Conservation (phyloP, 2,888 invertebrate genomes). For the Diloba caeruleocephala region DNA sequence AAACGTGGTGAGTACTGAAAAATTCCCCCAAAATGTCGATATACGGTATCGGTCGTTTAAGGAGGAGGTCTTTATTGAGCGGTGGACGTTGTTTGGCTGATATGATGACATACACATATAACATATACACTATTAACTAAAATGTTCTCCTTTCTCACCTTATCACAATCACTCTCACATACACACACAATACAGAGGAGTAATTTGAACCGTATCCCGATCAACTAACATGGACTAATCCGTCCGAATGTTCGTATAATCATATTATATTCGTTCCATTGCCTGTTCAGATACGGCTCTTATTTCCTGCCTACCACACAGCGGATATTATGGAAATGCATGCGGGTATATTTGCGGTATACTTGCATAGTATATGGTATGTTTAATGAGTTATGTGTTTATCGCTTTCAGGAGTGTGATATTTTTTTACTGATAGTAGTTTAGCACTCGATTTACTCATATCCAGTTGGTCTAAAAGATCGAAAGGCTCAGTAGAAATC, state of each 20-base stretch:
- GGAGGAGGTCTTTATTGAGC: too few species aligned
- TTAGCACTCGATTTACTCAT: too few species aligned
- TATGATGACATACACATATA: too few species aligned
- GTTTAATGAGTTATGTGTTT: constrained; percentile 4
- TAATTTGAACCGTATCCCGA: constrained; percentile 24
- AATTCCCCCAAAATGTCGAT: too few species aligned
- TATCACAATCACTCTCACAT: constrained; percentile 7
- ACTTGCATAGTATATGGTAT: constrained; percentile 16
- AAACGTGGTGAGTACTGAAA: too few species aligned
- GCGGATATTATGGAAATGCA: constrained; percentile 80
- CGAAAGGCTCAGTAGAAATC: too few species aligned
- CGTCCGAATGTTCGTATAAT: constrained; percentile 45
- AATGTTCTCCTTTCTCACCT: neutral
- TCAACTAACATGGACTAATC: constrained; percentile 47
- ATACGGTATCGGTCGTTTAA: too few species aligned
- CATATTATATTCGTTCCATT: constrained; percentile 50
- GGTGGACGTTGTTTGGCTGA: too few species aligned
- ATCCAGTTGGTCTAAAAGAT: too few species aligned
- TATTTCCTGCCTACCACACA: constrained; percentile 72
- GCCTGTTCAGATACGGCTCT: constrained; percentile 55
- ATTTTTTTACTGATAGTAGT: too few species aligned
- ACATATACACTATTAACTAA: too few species aligned
- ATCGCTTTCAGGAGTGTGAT: too few species aligned
- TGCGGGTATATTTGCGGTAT: constrained; percentile 48
- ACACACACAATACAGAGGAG: neutral